phyloP scores from a whole-genome alignment of 1,140 invertebrate species.

The Drosophila subobscura region DNA sequence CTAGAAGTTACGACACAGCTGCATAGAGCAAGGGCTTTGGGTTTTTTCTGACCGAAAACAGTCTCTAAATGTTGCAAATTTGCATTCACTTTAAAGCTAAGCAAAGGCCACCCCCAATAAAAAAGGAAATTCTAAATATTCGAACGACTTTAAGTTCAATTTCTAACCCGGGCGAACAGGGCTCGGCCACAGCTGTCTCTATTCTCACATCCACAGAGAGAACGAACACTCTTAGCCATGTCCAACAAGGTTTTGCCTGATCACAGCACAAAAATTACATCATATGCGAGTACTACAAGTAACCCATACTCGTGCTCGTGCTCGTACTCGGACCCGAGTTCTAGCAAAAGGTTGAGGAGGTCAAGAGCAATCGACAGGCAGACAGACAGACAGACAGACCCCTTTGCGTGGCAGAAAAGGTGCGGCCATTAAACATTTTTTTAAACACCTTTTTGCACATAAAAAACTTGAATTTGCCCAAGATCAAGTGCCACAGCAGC shows the following conservation, averaged over 20 bases:
- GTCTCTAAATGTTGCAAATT: not conserved
- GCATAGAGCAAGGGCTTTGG: no score
- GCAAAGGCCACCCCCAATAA: not conserved
- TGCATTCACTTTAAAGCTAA: not conserved
- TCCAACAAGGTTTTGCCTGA: constrained; percentile 19
- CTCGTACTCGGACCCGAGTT: no score
- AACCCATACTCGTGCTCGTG: constrained; percentile 2
- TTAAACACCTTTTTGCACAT: constrained; percentile 38
- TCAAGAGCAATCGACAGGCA: constrained; percentile 44
- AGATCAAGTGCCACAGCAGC: constrained; percentile 30
- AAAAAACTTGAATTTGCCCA: constrained; percentile 35
- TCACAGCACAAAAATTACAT: constrained; percentile 28
- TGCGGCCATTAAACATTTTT: constrained; percentile 49
- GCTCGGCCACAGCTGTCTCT: constrained; percentile 7
- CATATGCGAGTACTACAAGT: constrained; percentile 4
- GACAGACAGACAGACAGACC: constrained; percentile 5
- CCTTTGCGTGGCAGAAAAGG: constrained; percentile 22
- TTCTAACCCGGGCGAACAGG: not conserved
- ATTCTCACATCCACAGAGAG: constrained; percentile 5
- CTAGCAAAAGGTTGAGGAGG: constrained; percentile 29
- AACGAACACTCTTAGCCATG: not conserved
- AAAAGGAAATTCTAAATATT: not conserved
- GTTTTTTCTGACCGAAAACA: no score
- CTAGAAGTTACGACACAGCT: no score
- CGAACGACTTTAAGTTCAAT: not conserved